Conservation (phyloP, 2,797 vertebrate genomes). For the Pseudocheirus occidentalis region DNA sequence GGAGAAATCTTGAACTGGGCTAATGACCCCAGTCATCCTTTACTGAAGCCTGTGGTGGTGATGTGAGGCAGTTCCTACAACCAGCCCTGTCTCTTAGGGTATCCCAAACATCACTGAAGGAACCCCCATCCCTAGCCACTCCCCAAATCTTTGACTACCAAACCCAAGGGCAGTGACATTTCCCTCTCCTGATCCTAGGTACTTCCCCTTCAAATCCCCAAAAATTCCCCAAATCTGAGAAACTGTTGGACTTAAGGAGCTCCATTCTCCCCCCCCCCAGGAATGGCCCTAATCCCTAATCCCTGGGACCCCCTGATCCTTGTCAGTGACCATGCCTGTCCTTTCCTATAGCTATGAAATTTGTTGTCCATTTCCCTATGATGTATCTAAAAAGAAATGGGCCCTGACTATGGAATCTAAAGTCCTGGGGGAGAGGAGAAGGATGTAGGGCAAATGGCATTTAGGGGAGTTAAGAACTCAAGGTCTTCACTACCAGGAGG, state of each 20-base stretch:
- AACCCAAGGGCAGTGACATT: background rate
- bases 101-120: background rate
- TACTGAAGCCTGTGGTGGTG: background rate
- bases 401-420: background rate
- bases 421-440: background rate
- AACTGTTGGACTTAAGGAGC: background rate
- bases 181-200: background rate
- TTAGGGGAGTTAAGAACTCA: background rate
- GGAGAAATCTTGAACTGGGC: background rate
- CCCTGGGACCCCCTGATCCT: background rate
- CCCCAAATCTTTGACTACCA: background rate
- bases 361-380: background rate
- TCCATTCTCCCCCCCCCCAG: background rate
- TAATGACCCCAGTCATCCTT: background rate
- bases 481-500: background rate
- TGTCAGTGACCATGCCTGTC: background rate
- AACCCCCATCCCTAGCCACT: background rate
- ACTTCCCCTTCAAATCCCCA: background rate
- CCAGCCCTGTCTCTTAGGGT: background rate
- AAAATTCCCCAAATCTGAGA: background rate
- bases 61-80: background rate
- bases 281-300: background rate
- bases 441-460: background rate
- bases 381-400: background rate
- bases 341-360: background rate